phyloP scores from a whole-genome alignment of 2,888 invertebrate species.

The Erannis defoliaria region DNA sequence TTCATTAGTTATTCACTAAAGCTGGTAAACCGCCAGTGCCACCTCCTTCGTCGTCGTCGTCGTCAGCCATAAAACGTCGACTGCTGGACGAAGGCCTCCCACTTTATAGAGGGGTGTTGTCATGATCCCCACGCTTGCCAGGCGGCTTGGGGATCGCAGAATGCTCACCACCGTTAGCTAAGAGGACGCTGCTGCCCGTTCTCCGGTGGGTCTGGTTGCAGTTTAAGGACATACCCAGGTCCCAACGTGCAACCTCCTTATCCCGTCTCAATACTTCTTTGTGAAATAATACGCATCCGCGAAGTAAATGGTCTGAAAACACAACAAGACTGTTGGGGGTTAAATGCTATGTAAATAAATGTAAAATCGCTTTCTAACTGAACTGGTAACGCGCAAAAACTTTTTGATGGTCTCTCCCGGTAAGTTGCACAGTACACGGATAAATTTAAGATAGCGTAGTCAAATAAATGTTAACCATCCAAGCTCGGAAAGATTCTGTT shows the following conservation, averaged over 20 bases:
- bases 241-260: slow-evolving; percentile 1
- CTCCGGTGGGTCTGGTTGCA: too few relatives aligned
- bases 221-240: too few relatives aligned
- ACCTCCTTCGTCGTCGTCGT: too few relatives aligned
- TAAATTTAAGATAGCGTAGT: slow-evolving; percentile 43
- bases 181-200: too few relatives aligned
- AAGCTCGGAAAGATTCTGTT: too few relatives aligned
- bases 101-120: too few relatives aligned
- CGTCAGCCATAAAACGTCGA: too few relatives aligned
- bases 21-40: slow-evolving; percentile 4
- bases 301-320: slow-evolving; percentile 70
- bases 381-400: slow-evolving; percentile 74
- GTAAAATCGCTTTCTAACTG: slow-evolving; percentile 74
- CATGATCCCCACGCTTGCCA: too few relatives aligned
- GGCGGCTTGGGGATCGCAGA: too few relatives aligned
- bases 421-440: slow-evolving; percentile 48
- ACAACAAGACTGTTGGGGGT: slow-evolving; percentile 69
- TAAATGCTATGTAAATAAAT: slow-evolving; percentile 74
- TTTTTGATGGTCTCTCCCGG: slow-evolving; percentile 72
- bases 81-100: too few relatives aligned
- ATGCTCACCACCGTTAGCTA: too few relatives aligned
- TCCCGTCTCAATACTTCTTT: slow-evolving; percentile 8
- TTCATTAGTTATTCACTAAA: not conserved
- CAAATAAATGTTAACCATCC: too few relatives aligned
- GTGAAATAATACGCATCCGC: slow-evolving; percentile 11